A percentile compares a stretch with the other conserved stretches of the same genome.
Conservation (phyloP, 64 coral and sea anemone species). For the Astreopora myriophthalma region DNA sequence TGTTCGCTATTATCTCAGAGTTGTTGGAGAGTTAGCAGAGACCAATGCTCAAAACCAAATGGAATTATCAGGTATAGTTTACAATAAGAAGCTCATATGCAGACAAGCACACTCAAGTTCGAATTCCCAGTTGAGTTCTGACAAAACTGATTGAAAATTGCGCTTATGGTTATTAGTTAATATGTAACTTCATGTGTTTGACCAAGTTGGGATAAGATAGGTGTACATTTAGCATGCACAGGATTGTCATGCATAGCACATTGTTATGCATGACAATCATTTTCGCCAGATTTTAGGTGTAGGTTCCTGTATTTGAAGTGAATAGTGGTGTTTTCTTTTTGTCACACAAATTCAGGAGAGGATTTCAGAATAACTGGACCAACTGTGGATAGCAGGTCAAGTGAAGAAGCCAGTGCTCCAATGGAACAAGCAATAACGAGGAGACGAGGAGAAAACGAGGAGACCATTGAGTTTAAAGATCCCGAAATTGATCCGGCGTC, state of each 20-base stretch:
- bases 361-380: not conserved
- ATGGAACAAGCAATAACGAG: not conserved
- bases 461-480: slow-evolving; percentile 15
- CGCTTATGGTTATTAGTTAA: too few species aligned
- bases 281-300: too few species aligned
- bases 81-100: not conserved
- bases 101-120: too few species aligned
- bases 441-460: slow-evolving; percentile 2
- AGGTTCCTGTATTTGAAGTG: too few species aligned
- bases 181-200: too few species aligned
- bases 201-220: too few species aligned
- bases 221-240: too few species aligned
- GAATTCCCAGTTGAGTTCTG: too few species aligned
- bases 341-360: not conserved
- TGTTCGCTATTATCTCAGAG: slow-evolving; percentile 71
- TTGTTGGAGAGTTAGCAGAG: slow-evolving; percentile 79
- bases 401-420: not conserved
- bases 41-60: not conserved
- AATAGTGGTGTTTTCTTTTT: not conserved
- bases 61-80: not conserved
- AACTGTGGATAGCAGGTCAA: too few species aligned
- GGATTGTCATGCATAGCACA: too few species aligned
- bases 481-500: slow-evolving; percentile 66
- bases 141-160: too few species aligned
- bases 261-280: too few species aligned